Evolutionary conservation across 2,113 vertebrate genomes (phyloP).

Genomic region (Perca flavescens): DNA sequence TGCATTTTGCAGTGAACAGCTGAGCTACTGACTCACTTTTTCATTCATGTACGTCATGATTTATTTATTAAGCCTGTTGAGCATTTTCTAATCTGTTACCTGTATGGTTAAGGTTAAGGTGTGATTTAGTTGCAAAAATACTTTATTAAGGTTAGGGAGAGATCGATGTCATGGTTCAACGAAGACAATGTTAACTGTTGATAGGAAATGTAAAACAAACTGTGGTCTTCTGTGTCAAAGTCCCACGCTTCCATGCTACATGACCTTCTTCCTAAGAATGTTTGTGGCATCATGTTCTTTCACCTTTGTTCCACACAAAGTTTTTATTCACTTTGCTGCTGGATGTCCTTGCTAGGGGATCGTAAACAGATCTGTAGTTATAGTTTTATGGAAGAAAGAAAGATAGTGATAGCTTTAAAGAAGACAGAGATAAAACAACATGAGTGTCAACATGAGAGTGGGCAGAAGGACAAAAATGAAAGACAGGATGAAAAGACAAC

Average conservation of each 20-base stretch:
- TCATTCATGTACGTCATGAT: background rate
- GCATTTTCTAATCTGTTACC: background rate
- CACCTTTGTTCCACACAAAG: background rate
- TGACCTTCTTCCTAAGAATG: background rate
- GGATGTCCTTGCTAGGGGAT: background rate
- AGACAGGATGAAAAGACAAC: constrained; percentile 18
- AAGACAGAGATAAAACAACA: background rate
- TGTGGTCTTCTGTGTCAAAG: background rate
- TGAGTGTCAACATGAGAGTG: background rate
- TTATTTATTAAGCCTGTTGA: background rate
- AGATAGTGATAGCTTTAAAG: constrained; percentile 12
- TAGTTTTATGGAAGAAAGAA: background rate
- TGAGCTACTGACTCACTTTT: background rate
- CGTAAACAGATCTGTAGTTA: background rate
- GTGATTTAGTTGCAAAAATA: background rate
- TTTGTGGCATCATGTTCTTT: background rate
- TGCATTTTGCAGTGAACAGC: background rate
- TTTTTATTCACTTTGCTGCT: background rate
- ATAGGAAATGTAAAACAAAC: background rate
- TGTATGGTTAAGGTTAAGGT: background rate
- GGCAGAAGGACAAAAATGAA: background rate
- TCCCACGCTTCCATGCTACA: background rate
- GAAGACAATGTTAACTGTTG: background rate
- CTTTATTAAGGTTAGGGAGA: background rate
- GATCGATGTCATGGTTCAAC: background rate